Conservation (phyloP, 2,113 vertebrate genomes). For the Pachyramphus minor region DNA sequence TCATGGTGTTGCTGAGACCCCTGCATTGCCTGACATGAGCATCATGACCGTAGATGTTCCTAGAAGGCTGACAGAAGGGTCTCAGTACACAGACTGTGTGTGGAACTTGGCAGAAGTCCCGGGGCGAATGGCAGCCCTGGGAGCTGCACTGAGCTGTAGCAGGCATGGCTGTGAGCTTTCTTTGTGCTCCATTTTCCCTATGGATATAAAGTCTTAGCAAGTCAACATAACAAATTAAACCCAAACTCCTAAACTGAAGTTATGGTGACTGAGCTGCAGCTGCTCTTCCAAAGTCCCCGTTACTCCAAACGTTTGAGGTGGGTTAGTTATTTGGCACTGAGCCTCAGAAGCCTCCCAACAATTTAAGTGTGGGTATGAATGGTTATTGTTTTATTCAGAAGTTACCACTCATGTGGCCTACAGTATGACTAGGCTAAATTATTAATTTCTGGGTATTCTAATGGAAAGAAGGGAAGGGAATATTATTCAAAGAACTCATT, state of each 20-base stretch:
- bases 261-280: background rate
- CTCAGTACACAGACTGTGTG: background rate
- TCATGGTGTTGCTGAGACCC: background rate
- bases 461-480: background rate
- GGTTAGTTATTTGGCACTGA: background rate
- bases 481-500: conserved; percentile 39
- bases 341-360: conserved; percentile 9
- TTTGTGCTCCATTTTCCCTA: background rate
- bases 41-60: rapidly evolving
- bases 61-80: background rate
- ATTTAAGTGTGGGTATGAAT: background rate
- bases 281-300: background rate
- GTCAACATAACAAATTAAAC: background rate
- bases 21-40: background rate
- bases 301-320: background rate
- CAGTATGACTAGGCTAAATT: conserved; percentile 23
- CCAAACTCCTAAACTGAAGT: background rate
- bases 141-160: background rate
- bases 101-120: background rate
- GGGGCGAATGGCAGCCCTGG: background rate
- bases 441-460: conserved; percentile 48
- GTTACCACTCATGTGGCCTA: conserved; percentile 2
- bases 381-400: conserved; percentile 61
- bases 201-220: background rate
- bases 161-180: background rate